Evolutionary conservation across 2,113 vertebrate species (phyloP).

Genomic region (Pseudorasbora parva): DNA sequence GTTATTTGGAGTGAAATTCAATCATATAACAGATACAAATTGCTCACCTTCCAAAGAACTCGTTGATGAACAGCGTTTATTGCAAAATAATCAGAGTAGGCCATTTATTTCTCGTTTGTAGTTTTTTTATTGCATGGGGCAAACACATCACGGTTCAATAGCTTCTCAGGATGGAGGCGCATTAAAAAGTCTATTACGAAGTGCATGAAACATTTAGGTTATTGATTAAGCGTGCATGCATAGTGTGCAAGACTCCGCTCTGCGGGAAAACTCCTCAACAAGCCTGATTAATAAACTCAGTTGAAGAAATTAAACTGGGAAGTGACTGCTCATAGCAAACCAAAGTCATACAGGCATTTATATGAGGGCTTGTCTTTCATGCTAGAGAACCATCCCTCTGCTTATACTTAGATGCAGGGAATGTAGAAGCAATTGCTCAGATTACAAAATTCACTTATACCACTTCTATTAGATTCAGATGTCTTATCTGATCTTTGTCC

Average conservation of each 20-base stretch:
- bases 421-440: not conserved
- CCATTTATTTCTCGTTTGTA: constrained; percentile 33
- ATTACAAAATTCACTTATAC: not conserved
- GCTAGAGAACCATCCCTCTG: not conserved
- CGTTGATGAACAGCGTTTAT: not conserved
- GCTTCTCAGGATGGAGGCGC: constrained; percentile 57
- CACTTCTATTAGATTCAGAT: not conserved
- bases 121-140: constrained; percentile 31
- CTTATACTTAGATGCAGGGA: not conserved
- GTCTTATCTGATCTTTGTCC: not conserved
- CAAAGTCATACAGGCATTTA: constrained; percentile 50
- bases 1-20: not conserved
- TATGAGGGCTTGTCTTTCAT: constrained; percentile 2
- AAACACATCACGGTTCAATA: constrained; percentile 52
- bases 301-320: constrained; percentile 54
- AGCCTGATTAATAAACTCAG: constrained; percentile 55
- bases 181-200: constrained; percentile 57
- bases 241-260: constrained; percentile 31
- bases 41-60: not conserved
- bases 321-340: constrained; percentile 52
- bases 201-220: constrained; percentile 51
- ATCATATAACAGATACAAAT: constrained; percentile 14
- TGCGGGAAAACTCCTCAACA: constrained; percentile 46
- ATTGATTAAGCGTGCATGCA: constrained; percentile 55
- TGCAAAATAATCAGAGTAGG: constrained; percentile 30